Conservation (phyloP, 2,113 vertebrate genomes). For the Sporophila hypoxantha region DNA sequence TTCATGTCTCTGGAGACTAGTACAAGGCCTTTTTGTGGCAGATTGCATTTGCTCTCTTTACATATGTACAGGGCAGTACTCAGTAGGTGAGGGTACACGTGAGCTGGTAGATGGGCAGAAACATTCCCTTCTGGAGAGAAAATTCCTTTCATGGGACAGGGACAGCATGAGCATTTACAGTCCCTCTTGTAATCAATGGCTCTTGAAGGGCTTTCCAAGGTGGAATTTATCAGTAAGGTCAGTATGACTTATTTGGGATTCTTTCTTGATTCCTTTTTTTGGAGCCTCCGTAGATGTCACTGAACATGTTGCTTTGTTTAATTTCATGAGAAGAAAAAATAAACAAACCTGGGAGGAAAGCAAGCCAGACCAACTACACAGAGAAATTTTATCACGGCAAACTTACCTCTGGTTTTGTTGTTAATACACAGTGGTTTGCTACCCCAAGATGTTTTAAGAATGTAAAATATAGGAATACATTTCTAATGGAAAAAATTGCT, state of each 20-base stretch:
- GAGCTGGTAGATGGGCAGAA: not conserved
- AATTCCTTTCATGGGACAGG: not conserved
- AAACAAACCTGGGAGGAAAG: not conserved
- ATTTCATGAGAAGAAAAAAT: not conserved
- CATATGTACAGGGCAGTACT: fast-evolving
- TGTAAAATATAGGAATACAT: not conserved
- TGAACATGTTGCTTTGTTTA: not conserved
- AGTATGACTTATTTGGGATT: not conserved
- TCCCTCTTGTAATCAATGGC: not conserved
- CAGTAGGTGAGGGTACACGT: not conserved
- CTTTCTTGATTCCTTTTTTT: not conserved
- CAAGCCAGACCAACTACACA: fast-evolving
- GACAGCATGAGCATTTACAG: not conserved
- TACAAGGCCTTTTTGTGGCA: conserved; percentile 32
- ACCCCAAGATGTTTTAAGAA: not conserved
- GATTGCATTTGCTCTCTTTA: not conserved
- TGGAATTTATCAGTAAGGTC: not conserved
- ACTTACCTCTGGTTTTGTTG: not conserved
- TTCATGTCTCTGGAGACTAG: conserved; percentile 45
- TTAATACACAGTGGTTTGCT: not conserved
- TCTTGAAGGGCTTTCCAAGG: not conserved
- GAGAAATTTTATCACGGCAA: not conserved
- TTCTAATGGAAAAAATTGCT: not conserved
- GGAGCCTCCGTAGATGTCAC: not conserved
- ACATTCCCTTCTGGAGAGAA: not conserved